Conservation (phyloP, 2,888 invertebrate species). For the Caenorhabditis parvicauda region DNA sequence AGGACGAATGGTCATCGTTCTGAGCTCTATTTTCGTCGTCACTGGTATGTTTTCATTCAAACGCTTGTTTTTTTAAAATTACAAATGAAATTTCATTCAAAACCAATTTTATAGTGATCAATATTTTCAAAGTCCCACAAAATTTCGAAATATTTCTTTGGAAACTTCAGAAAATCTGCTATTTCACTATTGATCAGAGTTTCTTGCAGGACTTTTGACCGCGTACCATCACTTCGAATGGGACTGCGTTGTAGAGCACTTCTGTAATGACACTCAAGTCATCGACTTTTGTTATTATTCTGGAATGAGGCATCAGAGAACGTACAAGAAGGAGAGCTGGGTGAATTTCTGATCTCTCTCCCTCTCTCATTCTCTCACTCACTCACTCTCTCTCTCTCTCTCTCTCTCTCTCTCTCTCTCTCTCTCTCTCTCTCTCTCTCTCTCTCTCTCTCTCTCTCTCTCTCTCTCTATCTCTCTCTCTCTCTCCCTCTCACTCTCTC, state of each 20-base stretch:
- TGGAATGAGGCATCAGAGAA: slow-evolving; percentile 33
- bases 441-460: too few species aligned
- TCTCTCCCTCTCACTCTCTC: too few species aligned
- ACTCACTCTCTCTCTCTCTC: neutral
- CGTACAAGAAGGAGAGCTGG: slow-evolving; percentile 23
- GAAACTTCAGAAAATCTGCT: too few species aligned
- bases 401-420: neutral
- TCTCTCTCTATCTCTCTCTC: too few species aligned
- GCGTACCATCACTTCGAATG: slow-evolving; percentile 60
- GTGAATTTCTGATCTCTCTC: slow-evolving; percentile 9
- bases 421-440: too few species aligned
- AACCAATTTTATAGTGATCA: too few species aligned
- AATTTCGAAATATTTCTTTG: neutral
- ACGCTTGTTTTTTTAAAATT: neutral
- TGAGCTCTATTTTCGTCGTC: slow-evolving; percentile 49
- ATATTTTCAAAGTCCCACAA: too few species aligned
- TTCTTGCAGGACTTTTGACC: slow-evolving; percentile 39
- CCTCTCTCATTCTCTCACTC: too few species aligned
- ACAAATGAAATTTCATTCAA: too few species aligned
- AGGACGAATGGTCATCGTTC: slow-evolving; percentile 38
- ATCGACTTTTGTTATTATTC: slow-evolving; percentile 54
- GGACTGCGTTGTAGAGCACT: slow-evolving; percentile 53
- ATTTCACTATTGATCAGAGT: too few species aligned
- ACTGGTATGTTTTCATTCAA: slow-evolving; percentile 33
- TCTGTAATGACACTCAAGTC: slow-evolving; percentile 58